Percentiles rank a stretch among this genome's conserved stretches.
Conservation (phyloP, 2,797 vertebrate species). For the Rhadinocentrus ornatus region DNA sequence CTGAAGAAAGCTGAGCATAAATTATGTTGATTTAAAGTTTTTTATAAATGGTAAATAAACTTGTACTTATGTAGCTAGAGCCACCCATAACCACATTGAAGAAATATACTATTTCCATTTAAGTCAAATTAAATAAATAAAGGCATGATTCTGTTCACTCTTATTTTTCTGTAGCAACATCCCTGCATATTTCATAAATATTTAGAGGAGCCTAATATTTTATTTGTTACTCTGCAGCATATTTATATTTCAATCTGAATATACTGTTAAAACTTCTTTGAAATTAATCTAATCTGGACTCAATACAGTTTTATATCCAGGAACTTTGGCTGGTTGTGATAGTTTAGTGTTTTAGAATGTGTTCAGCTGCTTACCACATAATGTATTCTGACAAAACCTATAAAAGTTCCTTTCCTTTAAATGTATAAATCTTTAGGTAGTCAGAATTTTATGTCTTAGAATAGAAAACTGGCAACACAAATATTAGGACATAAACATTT, state of each 20-base stretch:
- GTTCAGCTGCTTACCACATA: background rate
- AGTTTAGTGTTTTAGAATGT: background rate
- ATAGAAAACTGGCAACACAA: too few relatives aligned
- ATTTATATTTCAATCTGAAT: background rate
- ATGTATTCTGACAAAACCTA: too few relatives aligned
- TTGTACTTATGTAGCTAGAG: too few relatives aligned
- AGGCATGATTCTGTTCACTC: too few relatives aligned
- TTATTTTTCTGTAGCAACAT: background rate
- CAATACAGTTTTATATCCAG: background rate
- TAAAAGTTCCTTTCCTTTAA: background rate
- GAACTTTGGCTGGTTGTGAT: background rate
- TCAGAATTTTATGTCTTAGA: background rate
- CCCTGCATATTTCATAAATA: background rate
- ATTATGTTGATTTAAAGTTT: too few relatives aligned
- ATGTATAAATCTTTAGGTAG: background rate
- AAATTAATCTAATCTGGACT: background rate
- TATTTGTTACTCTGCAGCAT: background rate
- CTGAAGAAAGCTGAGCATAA: too few relatives aligned
- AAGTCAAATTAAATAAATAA: too few relatives aligned
- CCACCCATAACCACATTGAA: too few relatives aligned
- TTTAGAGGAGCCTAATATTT: background rate
- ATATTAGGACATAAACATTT: too few relatives aligned
- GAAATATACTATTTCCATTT: too few relatives aligned
- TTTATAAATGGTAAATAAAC: too few relatives aligned
- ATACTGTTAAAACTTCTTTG: background rate